Base-by-base conservation (phyloP, 1,140 invertebrate species). In the Cyclargus thomasi region DNA sequence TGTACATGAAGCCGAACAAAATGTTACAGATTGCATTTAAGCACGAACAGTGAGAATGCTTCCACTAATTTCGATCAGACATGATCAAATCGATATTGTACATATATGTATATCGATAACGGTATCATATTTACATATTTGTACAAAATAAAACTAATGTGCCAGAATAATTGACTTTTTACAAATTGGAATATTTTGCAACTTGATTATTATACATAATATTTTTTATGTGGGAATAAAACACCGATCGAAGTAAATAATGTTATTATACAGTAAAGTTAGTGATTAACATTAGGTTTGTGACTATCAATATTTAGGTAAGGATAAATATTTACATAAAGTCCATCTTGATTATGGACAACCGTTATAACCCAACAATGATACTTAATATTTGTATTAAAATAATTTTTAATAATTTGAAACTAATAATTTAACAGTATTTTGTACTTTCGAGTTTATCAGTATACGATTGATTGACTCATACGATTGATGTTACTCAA, bases 1-100 rank as follows among this genome's bases (percentile, higher is more conserved):
- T 90, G 88, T 90, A 90, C 88, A 90, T 89, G 88, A 90, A 90
- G 88, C 88, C 85, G 88, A 81, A 89, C 84, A 89, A 88, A 87
- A 86, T 88, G 82, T 88, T 87, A 88, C 85, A 81, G 83, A 90
- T 80, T 82, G 80, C 82, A 83, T 82, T 85, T 76, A 90, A 90
- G 88, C 88, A 90, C 88, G 83, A 90, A 90, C 86, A 85, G 88
- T 90, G 88, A 90, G 88, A 90, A 90, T 90, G 88, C 88, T 90
- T 90, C 88, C 88, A 86, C 88, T 90, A 90, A 83, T 77, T 67
- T 80, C 72, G 79, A 79, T 73, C 73, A 70, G 70, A 69, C 47
- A 72, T 70, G 70, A 74, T 67, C 67, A 68, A 64, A 53, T n/a
- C 72, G 72, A 80, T 77, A 47, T 47, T 14, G 77, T 81, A 85